Conservation (phyloP, 2,888 invertebrate genomes). For the Hypercompe scribonia region DNA sequence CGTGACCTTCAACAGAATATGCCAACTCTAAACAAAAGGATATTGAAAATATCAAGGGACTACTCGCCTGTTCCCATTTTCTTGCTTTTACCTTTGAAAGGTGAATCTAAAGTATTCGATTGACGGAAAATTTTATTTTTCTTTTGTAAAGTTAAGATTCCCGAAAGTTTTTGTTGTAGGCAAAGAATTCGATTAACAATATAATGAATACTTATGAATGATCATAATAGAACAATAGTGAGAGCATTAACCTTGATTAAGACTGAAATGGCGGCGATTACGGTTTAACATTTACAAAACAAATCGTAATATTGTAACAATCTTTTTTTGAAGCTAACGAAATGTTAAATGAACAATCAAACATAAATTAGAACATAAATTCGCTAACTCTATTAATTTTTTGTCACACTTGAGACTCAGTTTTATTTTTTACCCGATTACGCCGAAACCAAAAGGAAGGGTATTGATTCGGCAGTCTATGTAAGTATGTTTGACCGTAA, state of each 20-base stretch:
- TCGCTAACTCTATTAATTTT: too few relatives aligned
- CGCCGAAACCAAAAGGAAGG: too few relatives aligned
- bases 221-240: background rate
- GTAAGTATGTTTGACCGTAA: too few relatives aligned
- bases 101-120: constrained; percentile 17
- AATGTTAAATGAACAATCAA: too few relatives aligned
- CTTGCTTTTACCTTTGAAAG: constrained; percentile 5
- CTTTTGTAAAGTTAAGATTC: background rate
- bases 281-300: background rate
- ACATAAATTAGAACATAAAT: too few relatives aligned
- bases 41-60: constrained; percentile 33
- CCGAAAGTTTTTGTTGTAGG: background rate
- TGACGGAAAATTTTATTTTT: background rate
- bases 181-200: background rate
- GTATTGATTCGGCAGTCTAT: too few relatives aligned
- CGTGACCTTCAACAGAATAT: background rate
- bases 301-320: background rate
- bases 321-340: background rate
- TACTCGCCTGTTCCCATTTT: constrained; percentile 22
- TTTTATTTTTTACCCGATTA: too few relatives aligned
- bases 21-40: constrained; percentile 29
- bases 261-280: background rate
- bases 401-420: too few relatives aligned
- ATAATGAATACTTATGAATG: background rate
- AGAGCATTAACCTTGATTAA: background rate